Evolutionary conservation across 1,140 invertebrate genomes (phyloP).

Genomic region (Drosophila sproati): DNA sequence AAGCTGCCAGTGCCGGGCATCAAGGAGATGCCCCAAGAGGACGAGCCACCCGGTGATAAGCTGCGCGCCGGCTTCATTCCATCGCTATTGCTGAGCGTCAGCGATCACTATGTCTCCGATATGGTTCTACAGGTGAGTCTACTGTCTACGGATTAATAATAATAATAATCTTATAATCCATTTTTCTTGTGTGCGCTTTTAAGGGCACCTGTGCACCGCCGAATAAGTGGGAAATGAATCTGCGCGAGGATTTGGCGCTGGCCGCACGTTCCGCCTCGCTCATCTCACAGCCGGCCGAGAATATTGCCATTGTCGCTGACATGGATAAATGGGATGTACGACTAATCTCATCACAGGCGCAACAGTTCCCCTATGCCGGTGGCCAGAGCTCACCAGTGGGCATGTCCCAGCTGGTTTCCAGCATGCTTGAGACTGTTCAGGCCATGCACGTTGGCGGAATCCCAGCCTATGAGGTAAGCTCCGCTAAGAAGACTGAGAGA

Average conservation of each 20-base stretch:
- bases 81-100: constrained; percentile 88
- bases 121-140: constrained; percentile 88
- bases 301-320: constrained; percentile 93
- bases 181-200: neutral
- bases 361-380: constrained; percentile 84
- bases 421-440: constrained; percentile 92
- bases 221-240: constrained; percentile 85
- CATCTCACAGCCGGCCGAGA: constrained; percentile 90
- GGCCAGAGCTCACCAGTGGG: constrained; percentile 86
- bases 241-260: constrained; percentile 86
- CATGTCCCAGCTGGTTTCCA: constrained; percentile 93
- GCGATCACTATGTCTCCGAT: constrained; percentile 91
- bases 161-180: neutral
- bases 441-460: constrained; percentile 88
- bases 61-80: constrained; percentile 84
- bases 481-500: neutral
- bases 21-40: constrained; percentile 78
- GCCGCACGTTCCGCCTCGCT: constrained; percentile 87
- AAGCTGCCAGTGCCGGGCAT: constrained; percentile 75
- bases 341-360: constrained; percentile 86
- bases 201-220: constrained; percentile 84
- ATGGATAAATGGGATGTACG: constrained; percentile 91
- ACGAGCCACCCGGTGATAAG: constrained; percentile 70
- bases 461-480: constrained; percentile 85
- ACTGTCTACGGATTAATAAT: neutral